phyloP scores from a whole-genome alignment of 2,797 vertebrate species.

The Discoglossus pictus region DNA sequence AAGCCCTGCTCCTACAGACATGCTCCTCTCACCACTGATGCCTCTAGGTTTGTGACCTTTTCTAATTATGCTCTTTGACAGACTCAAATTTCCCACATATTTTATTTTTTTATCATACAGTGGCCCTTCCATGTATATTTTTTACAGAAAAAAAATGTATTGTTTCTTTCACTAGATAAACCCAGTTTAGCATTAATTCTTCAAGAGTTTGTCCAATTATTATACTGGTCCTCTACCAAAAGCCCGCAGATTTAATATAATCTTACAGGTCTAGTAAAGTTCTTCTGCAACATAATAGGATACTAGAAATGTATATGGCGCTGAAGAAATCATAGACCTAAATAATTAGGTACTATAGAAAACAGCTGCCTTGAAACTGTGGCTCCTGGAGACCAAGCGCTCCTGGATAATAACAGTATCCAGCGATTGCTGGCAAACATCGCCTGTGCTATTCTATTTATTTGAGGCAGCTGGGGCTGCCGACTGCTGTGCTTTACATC shows the following conservation, averaged over 20 bases:
- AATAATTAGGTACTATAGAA: conserved; percentile 39
- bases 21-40: no score
- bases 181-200: conserved; percentile 38
- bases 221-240: conserved; percentile 14
- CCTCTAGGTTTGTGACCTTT: no score
- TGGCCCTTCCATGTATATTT: no score
- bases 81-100: conserved; percentile 26
- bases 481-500: conserved; percentile 24
- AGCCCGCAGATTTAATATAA: conserved; percentile 41
- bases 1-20: no score
- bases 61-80: no score
- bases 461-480: conserved; percentile 41
- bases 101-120: conserved; percentile 22
- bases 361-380: conserved; percentile 38
- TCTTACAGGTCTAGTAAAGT: conserved; percentile 27
- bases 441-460: conserved; percentile 25
- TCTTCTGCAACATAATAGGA: conserved; percentile 34
- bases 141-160: no score
- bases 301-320: conserved; percentile 27
- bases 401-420: conserved; percentile 38
- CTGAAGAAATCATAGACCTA: conserved; percentile 28
- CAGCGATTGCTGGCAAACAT: conserved; percentile 35
- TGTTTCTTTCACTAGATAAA: conserved; percentile 36
- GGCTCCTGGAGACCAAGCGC: conserved; percentile 27
- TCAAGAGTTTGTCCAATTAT: conserved; percentile 31